phyloP scores from a whole-genome alignment of 2,888 invertebrate species.

The Lasius fuliginosus region DNA sequence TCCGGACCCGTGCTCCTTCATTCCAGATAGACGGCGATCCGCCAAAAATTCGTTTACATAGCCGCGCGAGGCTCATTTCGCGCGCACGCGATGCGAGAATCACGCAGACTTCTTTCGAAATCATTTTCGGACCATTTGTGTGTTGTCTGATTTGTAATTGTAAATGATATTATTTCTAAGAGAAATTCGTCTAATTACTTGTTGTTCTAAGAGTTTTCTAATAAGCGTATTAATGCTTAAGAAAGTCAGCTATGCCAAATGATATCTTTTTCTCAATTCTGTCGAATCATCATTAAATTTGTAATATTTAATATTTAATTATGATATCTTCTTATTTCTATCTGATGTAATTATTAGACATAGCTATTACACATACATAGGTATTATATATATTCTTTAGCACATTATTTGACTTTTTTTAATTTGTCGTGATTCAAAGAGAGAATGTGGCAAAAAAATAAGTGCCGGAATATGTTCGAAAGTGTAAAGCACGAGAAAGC shows the following conservation, averaged over 20 bases:
- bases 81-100: slow-evolving; percentile 2
- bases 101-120: background rate
- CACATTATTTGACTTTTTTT: background rate
- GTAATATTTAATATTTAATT: background rate
- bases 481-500: background rate
- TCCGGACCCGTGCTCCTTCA: slow-evolving; percentile 4
- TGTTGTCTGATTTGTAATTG: background rate
- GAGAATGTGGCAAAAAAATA: background rate
- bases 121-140: background rate
- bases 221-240: background rate
- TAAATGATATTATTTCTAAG: background rate
- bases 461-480: background rate
- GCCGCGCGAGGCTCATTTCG: slow-evolving; percentile 11
- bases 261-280: background rate
- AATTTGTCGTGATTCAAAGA: background rate
- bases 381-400: background rate
- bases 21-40: slow-evolving; percentile 9
- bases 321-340: background rate
- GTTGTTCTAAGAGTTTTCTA: background rate
- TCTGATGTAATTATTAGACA: background rate
- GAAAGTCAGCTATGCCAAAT: background rate
- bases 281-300: background rate
- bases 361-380: background rate
- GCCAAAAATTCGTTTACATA: slow-evolving; percentile 37
- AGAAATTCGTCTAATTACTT: background rate